phyloP scores from a whole-genome alignment of 2,888 invertebrate species.

The Octonoba sinensis region DNA sequence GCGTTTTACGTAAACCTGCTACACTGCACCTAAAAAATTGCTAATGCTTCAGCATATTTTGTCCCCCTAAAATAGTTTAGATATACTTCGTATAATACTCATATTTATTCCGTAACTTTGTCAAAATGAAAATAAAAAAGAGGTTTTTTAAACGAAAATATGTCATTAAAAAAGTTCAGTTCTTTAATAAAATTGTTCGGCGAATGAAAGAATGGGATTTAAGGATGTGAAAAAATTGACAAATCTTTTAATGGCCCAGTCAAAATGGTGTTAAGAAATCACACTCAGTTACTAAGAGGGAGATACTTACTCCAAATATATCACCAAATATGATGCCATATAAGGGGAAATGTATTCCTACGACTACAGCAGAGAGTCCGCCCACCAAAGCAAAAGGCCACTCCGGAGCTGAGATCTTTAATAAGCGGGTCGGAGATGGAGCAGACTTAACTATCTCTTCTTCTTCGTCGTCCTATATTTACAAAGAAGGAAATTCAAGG shows the following conservation, averaged over 20 bases:
- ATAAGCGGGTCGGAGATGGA: constrained; percentile 73
- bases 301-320: constrained; percentile 74
- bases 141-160: too few relatives aligned
- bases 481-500: neutral
- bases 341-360: constrained; percentile 81
- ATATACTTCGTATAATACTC: too few relatives aligned
- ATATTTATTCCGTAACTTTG: too few relatives aligned
- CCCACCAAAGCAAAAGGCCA: constrained; percentile 78
- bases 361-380: constrained; percentile 77
- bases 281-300: neutral
- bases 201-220: neutral
- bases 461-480: neutral
- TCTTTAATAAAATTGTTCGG: too few relatives aligned
- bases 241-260: neutral
- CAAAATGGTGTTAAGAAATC: too few relatives aligned
- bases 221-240: neutral
- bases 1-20: too few relatives aligned
- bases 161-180: neutral
- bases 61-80: too few relatives aligned
- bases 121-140: too few relatives aligned
- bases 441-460: constrained; percentile 65
- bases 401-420: constrained; percentile 78
- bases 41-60: too few relatives aligned
- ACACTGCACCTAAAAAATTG: too few relatives aligned
- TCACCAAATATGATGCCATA: constrained; percentile 82